Conservation (phyloP, 2,888 invertebrate genomes). For the Epistrophe eligans region DNA sequence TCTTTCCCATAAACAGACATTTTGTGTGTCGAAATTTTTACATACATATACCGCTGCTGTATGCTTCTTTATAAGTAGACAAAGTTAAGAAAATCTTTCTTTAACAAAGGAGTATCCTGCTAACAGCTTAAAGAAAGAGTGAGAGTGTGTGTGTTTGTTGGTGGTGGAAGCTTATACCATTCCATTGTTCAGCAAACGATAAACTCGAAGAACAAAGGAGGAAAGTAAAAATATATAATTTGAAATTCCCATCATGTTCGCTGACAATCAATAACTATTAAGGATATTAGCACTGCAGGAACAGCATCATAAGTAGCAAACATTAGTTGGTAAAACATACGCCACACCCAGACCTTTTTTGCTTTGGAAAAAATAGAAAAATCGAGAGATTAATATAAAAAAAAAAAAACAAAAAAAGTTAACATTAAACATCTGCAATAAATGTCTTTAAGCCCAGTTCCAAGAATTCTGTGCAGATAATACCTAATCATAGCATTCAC, state of each 20-base stretch:
- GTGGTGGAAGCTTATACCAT: conserved; percentile 24
- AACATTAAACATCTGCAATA: conserved; percentile 48
- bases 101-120: conserved; percentile 54
- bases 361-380: background rate
- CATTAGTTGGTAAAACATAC: conserved; percentile 55
- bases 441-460: background rate
- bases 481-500: no score
- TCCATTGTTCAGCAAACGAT: conserved; percentile 37
- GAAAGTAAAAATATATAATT: conserved; percentile 59
- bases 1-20: conserved; percentile 55
- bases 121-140: conserved; percentile 47
- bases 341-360: conserved; percentile 11
- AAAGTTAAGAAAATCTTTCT: conserved; percentile 27
- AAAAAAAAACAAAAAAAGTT: conserved; percentile 1
- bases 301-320: conserved; percentile 74
- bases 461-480: background rate
- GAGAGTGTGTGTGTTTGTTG: conserved; percentile 5
- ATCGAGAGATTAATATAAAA: conserved; percentile 1
- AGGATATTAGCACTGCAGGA: conserved; percentile 74
- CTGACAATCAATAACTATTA: conserved; percentile 76
- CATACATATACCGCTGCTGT: conserved; percentile 10
- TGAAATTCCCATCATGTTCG: conserved; percentile 72
- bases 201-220: conserved; percentile 35
- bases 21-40: conserved; percentile 49
- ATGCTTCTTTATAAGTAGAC: conserved; percentile 1